A percentile compares a stretch with the other conserved stretches of the same genome.
These are phyloP conservation scores for Falco concolor DNA, from an alignment of 2,797 vertebrate species.

Conservation along the genomic window DNA sequence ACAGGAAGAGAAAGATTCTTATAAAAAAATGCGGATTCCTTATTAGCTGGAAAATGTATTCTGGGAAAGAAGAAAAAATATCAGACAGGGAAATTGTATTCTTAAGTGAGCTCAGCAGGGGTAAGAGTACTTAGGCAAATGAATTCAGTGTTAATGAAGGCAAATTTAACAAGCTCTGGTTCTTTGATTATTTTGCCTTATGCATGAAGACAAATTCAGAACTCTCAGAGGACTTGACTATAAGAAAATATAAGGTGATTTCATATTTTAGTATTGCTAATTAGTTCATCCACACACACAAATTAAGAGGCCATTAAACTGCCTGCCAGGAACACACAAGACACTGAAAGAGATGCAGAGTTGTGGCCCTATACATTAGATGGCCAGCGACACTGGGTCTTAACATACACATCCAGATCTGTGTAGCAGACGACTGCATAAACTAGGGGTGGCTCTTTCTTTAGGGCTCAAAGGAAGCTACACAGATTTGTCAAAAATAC, in stretches of 20 bases:
- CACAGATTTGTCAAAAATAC: not conserved
- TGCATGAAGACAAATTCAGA: constrained; percentile 48
- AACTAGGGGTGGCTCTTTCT: not conserved
- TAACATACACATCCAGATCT: not conserved
- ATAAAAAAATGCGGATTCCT: not conserved
- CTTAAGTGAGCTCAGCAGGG: constrained; percentile 55
- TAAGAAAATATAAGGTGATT: constrained; percentile 50
- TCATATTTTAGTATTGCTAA: constrained; percentile 55
- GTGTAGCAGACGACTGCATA: not conserved
- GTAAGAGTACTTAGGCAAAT: constrained; percentile 60
- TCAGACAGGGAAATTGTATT: not conserved
- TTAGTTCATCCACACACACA: constrained; percentile 53
- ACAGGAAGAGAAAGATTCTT: not conserved
- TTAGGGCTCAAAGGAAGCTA: not conserved
- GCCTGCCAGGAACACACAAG: not conserved
- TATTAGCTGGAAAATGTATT: constrained; percentile 11
- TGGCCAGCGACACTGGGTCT: not conserved
- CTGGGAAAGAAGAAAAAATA: constrained; percentile 10
- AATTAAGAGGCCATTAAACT: constrained; percentile 49
- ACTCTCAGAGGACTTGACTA: constrained; percentile 7
- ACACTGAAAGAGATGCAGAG: not conserved
- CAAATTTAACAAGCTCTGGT: constrained; percentile 29
- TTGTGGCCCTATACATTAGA: not conserved
- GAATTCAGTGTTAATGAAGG: constrained; percentile 57
- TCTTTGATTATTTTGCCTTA: constrained; percentile 61